A percentile compares a stretch with the other conserved stretches of the same genome.
Conservation (phyloP, 2,113 vertebrate genomes). For the Ploceus nigricollis region DNA sequence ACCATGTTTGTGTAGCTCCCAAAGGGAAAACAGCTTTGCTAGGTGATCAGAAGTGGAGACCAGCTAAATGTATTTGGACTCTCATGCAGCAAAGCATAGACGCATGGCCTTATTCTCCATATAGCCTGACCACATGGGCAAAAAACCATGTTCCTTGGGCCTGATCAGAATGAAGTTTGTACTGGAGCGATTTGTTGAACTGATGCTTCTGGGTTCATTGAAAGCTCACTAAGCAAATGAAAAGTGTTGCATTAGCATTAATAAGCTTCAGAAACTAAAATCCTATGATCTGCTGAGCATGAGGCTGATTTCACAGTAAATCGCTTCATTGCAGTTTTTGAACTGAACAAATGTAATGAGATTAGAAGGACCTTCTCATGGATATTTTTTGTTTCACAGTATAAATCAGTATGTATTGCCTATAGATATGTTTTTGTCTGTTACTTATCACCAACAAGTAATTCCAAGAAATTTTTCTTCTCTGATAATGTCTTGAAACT, state of each 20-base stretch:
- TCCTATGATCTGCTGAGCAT: not conserved
- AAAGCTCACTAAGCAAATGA: not conserved
- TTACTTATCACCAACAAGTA: not conserved
- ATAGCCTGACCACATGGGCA: rapidly evolving
- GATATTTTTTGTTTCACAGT: not conserved
- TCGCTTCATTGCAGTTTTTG: not conserved
- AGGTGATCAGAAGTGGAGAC: not conserved
- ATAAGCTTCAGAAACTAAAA: conserved; percentile 9
- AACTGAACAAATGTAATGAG: conserved; percentile 10
- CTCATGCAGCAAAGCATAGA: not conserved
- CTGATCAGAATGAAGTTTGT: not conserved
- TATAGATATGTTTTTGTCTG: not conserved
- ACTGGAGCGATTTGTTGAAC: not conserved
- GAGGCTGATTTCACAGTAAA: conserved; percentile 28
- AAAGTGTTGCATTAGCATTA: conserved; percentile 7
- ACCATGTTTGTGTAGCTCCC: not conserved
- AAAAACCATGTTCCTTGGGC: not conserved
- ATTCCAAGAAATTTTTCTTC: not conserved
- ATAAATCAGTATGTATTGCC: not conserved
- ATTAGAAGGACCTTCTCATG: not conserved
- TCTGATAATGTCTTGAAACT: not conserved
- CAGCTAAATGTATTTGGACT: not conserved
- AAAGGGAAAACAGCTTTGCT: not conserved
- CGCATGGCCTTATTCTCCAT: not conserved
- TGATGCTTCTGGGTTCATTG: not conserved